Conservation (phyloP, 1,140 invertebrate genomes). For the Copidosoma floridanum region DNA sequence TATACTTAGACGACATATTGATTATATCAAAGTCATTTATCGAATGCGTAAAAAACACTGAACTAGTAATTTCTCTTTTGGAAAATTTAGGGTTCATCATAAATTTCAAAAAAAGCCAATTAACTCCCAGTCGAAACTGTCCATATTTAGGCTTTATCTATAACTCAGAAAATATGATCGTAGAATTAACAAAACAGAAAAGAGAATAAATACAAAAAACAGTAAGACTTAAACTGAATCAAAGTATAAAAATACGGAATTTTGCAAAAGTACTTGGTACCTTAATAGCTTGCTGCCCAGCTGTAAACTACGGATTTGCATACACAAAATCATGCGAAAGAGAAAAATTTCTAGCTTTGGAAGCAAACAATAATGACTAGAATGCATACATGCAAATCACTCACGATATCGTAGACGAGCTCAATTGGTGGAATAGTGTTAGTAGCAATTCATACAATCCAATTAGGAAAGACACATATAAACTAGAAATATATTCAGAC, state of each 20-base stretch:
- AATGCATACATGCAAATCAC: neutral
- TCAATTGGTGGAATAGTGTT: neutral
- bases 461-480: neutral
- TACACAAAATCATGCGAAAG: constrained; percentile 13
- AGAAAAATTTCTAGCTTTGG: constrained; percentile 6
- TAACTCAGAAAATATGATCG: neutral
- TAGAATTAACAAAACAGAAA: neutral
- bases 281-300: constrained; percentile 15
- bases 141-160: constrained; percentile 21
- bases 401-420: neutral
- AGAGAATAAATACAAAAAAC: constrained; percentile 2
- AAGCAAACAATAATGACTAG: neutral
- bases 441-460: neutral
- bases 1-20: constrained; percentile 21
- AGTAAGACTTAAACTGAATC: neutral
- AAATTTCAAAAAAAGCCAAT: constrained; percentile 16
- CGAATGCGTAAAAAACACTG: constrained; percentile 16
- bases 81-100: constrained; percentile 17
- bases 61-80: constrained; percentile 16
- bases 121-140: constrained; percentile 2
- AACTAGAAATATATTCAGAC: neutral
- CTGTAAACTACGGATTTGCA: constrained; percentile 6
- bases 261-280: constrained; percentile 16
- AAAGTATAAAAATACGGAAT: neutral
- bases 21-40: neutral